Base-by-base conservation (phyloP, 2,797 vertebrate genomes). In the Rachycentron canadum region DNA sequence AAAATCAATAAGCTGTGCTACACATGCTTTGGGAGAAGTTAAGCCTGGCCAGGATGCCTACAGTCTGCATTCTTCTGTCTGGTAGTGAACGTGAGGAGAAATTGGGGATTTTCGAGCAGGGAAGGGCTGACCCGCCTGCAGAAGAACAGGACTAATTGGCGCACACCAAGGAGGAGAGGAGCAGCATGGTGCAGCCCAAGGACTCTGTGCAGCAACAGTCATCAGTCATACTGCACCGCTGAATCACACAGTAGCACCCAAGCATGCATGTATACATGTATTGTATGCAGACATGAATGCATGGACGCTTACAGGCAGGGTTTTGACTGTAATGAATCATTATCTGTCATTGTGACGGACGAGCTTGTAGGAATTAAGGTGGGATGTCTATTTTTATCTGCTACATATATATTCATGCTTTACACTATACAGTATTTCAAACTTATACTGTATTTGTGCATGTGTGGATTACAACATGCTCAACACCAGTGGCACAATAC, bases 101-200 rank as follows among this genome's bases (percentile, higher is more conserved):
- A 88, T 79, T 69, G 40, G 64, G 73, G 72, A 65, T 70, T 81
- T 81, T 69, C 21, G 26, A 78, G 81, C 45, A 3, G 60, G 72
- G 55, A 68, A 78, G 73, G 73, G 79, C 86, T 85, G 89, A 89
- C 89, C 90, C 60, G 62, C 76, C 89, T 84, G 89, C 68, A 86
- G 86, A 85, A 84, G 83, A 90, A 85, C 71, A 78, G 56, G 62
- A 88, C 89, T 93, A 93, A 94, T 93, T 94, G 93, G 91, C 86
- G 84, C 81, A 81, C 70, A 86, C 63, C 78, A 68, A 65, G 78
- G 79, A 84, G 82, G 79, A 82, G 80, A 80, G 83, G 67, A 81
- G 80, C 79, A 63, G 72, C 23, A 32, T 21, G 78, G 75, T 66
- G 83, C 83, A 81, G 90, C 87, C 78, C 0, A 36, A 90, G 88